phyloP scores from a whole-genome alignment of 2,888 invertebrate genomes.

The Ophion ellenae region DNA sequence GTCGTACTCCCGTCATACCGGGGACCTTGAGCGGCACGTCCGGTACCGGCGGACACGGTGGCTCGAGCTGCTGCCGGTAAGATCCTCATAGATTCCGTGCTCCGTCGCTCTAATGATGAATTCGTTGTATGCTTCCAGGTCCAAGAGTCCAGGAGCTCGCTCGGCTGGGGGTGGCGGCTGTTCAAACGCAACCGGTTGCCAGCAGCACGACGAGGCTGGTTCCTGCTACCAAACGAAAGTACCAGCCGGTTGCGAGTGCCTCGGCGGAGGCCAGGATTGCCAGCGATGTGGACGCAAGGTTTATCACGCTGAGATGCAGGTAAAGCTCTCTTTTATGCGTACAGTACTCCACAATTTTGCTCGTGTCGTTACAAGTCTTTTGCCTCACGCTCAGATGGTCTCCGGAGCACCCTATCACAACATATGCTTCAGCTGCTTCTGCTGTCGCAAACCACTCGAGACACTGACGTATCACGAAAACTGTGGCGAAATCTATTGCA shows the following conservation, averaged over 20 bases:
- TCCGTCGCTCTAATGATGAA: slow-evolving; percentile 62
- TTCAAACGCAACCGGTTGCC: slow-evolving; percentile 18
- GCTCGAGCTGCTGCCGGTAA: slow-evolving; percentile 72
- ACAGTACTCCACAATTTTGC: neutral
- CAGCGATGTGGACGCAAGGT: slow-evolving; percentile 82
- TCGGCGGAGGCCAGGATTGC: slow-evolving; percentile 80
- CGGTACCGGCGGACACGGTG: slow-evolving; percentile 43
- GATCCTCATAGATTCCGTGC: slow-evolving; percentile 44
- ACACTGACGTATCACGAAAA: slow-evolving; percentile 84
- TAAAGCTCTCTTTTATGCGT: slow-evolving; percentile 59
- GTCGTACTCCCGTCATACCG: slow-evolving; percentile 55
- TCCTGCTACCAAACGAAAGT: slow-evolving; percentile 61
- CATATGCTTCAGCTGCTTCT: slow-evolving; percentile 85
- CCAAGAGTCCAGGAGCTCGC: slow-evolving; percentile 65
- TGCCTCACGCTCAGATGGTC: slow-evolving; percentile 74
- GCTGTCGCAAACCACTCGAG: slow-evolving; percentile 84
- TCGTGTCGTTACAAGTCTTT: neutral
- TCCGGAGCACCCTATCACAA: slow-evolving; percentile 84
- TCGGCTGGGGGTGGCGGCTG: slow-evolving; percentile 66
- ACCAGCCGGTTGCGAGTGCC: slow-evolving; percentile 75
- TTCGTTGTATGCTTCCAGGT: slow-evolving; percentile 59
- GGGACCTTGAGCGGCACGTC: slow-evolving; percentile 43
- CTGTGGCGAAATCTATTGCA: slow-evolving; percentile 85
- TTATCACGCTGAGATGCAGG: slow-evolving; percentile 82
- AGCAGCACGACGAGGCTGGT: slow-evolving; percentile 52